Evolutionary conservation across 2,113 vertebrate genomes (phyloP), one percentile per base, ranked within the genome.

Genomic region (Passer montanus): DNA sequence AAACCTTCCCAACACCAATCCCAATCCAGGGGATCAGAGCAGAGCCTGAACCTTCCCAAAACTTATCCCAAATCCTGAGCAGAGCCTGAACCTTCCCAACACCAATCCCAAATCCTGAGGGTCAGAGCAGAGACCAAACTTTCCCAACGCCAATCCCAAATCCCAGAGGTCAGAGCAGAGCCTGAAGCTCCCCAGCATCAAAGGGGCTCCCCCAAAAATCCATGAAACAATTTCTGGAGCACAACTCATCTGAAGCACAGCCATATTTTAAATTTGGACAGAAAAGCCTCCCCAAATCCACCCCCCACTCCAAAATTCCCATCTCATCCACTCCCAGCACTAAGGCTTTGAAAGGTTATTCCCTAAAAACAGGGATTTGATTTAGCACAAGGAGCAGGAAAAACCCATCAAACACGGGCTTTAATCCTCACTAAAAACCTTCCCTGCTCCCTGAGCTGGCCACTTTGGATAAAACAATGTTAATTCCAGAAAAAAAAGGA

Each of bases 221-320:
- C 58, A 18, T 2, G 26, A 4, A 60, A 37, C 53, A 1, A 5
- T 5, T 20, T 3, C 7, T 11, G 1, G 43, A 55, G 77, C 77
- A 50, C 53, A 2, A 2, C n/a, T 5, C 17, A 3, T 0, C 43
- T 2, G 47, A 5, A 1, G 10, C 4, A 4, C 22, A 1, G 9
- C 26, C 1, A 0, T 2, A 3, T 21, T 9, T 23, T 6, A 1
- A 8, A 14, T 69, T 26, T 3, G 0, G 50, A 35, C 60, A 13
- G 60, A 14, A 62, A 94, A 76, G 15, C 1, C 20, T 17, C 69
- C 75, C 55, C 3, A 31, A 7, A 2, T 10, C 44, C 66, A 55
- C n/a, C 53, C 24, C 1, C 0, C 1, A 8, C 58, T 50, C 13
- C 30, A 3, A 74, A 84, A 19, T 62, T 22, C 30, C 59, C 1